Evolutionary conservation across 1,140 invertebrate species (phyloP).

Genomic region (Lasaia peninsularis): DNA sequence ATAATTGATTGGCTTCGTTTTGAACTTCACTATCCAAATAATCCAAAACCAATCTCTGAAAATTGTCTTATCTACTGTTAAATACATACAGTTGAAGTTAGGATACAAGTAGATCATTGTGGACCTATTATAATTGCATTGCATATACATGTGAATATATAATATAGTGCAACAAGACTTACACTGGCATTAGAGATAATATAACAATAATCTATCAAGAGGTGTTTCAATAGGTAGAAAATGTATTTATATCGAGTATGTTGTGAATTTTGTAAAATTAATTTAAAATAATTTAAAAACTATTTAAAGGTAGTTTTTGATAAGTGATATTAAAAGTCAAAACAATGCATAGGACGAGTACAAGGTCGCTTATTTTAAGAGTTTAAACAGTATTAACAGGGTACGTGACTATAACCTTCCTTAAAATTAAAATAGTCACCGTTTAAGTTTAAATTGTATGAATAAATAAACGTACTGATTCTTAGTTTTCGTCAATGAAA

Average conservation of each 20-base stretch:
- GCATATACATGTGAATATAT: slow-evolving; percentile 68
- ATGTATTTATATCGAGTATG: slow-evolving; percentile 46
- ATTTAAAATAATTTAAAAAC: slow-evolving; percentile 56
- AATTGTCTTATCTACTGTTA: slow-evolving; percentile 19
- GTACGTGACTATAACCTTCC: slow-evolving; percentile 3
- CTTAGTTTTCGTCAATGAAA: too few species aligned
- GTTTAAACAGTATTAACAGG: slow-evolving; percentile 9
- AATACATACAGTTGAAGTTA: slow-evolving; percentile 10
- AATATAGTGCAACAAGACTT: slow-evolving; percentile 55
- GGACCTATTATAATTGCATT: slow-evolving; percentile 20
- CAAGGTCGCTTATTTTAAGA: neutral
- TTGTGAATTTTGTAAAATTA: slow-evolving; percentile 71
- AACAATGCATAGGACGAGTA: slow-evolving; percentile 54
- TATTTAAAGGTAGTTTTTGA: slow-evolving; percentile 71
- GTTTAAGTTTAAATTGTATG: too few species aligned
- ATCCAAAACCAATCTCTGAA: too few species aligned
- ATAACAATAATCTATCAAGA: slow-evolving; percentile 19
- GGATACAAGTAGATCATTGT: slow-evolving; percentile 17
- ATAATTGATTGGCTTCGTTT: too few species aligned
- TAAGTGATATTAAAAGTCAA: slow-evolving; percentile 66
- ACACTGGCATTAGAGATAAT: slow-evolving; percentile 34
- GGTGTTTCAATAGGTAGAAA: slow-evolving; percentile 42
- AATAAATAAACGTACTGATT: too few species aligned
- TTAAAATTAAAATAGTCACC: too few species aligned
- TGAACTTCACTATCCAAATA: too few species aligned